phyloP scores from a whole-genome alignment of 2,113 vertebrate species.

The Neofelis nebulosa region DNA sequence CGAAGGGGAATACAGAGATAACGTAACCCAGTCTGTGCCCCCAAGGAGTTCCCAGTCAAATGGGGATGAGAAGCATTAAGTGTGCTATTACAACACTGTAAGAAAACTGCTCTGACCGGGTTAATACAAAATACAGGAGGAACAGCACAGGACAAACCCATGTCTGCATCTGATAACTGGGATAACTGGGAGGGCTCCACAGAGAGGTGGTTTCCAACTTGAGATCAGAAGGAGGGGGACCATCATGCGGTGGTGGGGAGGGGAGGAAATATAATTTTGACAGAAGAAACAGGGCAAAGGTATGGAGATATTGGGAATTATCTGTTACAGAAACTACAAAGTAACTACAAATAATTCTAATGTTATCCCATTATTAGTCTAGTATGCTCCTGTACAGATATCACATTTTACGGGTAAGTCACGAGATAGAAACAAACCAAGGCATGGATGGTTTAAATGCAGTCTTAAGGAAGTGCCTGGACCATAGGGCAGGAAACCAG shows the following conservation, averaged over 20 bases:
- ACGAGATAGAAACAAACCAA: background rate
- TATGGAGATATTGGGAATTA: background rate
- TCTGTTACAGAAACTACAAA: background rate
- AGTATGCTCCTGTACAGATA: background rate
- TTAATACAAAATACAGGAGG: background rate
- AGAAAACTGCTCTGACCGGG: background rate
- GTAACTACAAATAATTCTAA: background rate
- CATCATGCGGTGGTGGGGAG: fast-evolving
- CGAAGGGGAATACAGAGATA: background rate
- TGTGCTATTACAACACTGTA: background rate
- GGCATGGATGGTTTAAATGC: background rate
- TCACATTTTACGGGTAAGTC: background rate
- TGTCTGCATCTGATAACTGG: background rate
- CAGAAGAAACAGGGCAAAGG: background rate
- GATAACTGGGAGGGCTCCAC: background rate
- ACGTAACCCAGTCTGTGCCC: background rate
- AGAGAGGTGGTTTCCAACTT: background rate
- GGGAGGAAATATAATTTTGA: background rate
- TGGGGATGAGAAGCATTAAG: background rate
- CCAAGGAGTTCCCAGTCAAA: background rate
- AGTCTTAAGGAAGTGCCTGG: background rate
- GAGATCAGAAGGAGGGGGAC: background rate
- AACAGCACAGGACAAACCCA: background rate
- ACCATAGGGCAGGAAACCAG: background rate
- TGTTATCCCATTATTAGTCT: background rate